Evolutionary conservation across 2,797 vertebrate species (phyloP).

Genomic region (Crypturellus tataupa): DNA sequence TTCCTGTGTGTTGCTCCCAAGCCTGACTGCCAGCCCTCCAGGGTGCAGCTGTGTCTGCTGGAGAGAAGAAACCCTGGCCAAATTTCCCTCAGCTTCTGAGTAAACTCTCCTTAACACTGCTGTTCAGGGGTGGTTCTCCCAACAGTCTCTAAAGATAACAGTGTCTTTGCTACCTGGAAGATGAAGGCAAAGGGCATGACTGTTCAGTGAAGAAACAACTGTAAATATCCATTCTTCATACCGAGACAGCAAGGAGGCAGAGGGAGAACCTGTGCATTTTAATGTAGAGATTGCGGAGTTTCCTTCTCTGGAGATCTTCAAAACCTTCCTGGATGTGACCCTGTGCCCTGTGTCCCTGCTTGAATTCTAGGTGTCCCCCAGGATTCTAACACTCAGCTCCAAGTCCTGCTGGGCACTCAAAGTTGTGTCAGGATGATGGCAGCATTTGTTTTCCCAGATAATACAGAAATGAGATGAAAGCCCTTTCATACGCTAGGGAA

Average conservation of each 20-base stretch:
- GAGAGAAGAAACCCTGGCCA: neutral
- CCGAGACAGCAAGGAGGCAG: neutral
- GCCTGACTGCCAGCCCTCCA: fast-evolving
- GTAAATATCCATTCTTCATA: neutral
- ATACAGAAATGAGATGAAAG: neutral
- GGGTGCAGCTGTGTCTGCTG: fast-evolving
- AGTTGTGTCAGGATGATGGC: neutral
- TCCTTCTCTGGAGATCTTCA: no score
- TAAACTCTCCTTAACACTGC: neutral
- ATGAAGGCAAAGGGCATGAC: neutral
- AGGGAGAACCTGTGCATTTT: neutral
- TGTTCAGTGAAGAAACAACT: neutral
- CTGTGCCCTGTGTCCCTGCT: no score
- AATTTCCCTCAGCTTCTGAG: neutral
- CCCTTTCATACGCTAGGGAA: fast-evolving
- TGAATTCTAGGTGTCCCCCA: neutral
- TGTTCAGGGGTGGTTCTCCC: neutral
- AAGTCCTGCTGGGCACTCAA: neutral
- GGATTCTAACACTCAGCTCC: neutral
- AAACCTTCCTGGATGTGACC: no score
- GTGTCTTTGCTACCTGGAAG: neutral
- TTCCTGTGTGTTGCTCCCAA: neutral
- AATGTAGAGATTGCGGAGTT: neutral
- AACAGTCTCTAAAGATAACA: neutral
- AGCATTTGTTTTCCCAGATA: neutral